Conservation (phyloP, 2,888 invertebrate species). For the Saturnia japonica region DNA sequence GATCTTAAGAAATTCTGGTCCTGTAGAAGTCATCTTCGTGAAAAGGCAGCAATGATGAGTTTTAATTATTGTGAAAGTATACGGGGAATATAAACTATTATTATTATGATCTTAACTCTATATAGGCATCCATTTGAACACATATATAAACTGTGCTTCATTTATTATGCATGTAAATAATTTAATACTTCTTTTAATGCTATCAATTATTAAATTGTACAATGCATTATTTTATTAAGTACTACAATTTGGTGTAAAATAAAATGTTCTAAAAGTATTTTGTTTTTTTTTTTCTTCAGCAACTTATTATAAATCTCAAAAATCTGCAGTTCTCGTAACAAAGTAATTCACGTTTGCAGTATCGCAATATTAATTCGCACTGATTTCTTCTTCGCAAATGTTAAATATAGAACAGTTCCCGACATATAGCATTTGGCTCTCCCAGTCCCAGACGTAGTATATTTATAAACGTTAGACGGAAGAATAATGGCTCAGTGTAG, state of each 20-base stretch:
- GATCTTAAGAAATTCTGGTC: slow-evolving; percentile 60
- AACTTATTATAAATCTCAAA: background rate
- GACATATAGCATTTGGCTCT: slow-evolving; percentile 62
- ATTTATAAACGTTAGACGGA: slow-evolving; percentile 69
- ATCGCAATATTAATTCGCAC: slow-evolving; percentile 5
- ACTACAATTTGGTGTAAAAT: background rate
- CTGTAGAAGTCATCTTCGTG: slow-evolving; percentile 61
- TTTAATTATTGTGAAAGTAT: slow-evolving; percentile 47
- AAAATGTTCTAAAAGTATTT: background rate
- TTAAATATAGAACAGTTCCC: slow-evolving; percentile 55
- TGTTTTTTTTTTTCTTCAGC: background rate
- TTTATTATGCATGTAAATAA: no score
- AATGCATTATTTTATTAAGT: background rate
- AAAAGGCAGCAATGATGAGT: slow-evolving; percentile 34
- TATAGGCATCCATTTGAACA: no score
- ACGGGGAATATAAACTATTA: no score
- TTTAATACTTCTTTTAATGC: no score
- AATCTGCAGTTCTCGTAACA: background rate
- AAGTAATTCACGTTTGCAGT: slow-evolving; percentile 26
- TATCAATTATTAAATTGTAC: background rate
- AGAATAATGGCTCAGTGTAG: slow-evolving; percentile 64
- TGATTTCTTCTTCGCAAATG: slow-evolving; percentile 28
- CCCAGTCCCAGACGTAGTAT: slow-evolving; percentile 52
- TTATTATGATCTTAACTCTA: no score
- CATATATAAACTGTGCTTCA: no score